Conservation (phyloP, 2,888 invertebrate genomes). For the Spisula solida region DNA sequence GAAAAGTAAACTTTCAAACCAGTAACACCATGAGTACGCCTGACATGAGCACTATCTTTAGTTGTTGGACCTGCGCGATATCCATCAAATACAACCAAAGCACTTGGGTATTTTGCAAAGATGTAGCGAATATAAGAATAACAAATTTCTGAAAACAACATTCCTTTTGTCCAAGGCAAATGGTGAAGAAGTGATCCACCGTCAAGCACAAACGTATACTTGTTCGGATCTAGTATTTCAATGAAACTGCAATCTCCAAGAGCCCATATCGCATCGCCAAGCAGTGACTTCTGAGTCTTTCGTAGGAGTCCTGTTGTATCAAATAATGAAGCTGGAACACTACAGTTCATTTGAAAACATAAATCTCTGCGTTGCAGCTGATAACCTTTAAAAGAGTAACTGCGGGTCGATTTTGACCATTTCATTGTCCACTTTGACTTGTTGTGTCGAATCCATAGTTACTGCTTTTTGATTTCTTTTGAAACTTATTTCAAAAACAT, state of each 20-base stretch:
- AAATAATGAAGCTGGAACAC: constrained; percentile 34
- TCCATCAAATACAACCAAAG: constrained; percentile 52
- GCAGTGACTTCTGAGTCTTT: constrained; percentile 6
- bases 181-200: background rate
- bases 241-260: background rate
- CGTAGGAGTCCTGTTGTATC: constrained; percentile 16
- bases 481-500: constrained; percentile 51
- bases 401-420: constrained; percentile 16
- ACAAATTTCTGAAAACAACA: constrained; percentile 7
- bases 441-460: constrained; percentile 47
- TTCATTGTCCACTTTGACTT: background rate
- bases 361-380: constrained; percentile 18
- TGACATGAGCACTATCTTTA: constrained; percentile 60
- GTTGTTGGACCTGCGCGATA: constrained; percentile 49
- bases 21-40: background rate
- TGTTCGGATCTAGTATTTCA: background rate
- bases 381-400: constrained; percentile 29
- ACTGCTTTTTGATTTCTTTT: constrained; percentile 55
- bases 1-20: constrained; percentile 19
- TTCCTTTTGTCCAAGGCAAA: background rate
- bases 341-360: constrained; percentile 26
- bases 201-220: background rate
- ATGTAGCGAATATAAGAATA: background rate
- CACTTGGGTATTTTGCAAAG: background rate
- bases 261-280: constrained; percentile 31